Conservation (phyloP, 2,797 vertebrate genomes). For the Amblyopsis hoosieri region DNA sequence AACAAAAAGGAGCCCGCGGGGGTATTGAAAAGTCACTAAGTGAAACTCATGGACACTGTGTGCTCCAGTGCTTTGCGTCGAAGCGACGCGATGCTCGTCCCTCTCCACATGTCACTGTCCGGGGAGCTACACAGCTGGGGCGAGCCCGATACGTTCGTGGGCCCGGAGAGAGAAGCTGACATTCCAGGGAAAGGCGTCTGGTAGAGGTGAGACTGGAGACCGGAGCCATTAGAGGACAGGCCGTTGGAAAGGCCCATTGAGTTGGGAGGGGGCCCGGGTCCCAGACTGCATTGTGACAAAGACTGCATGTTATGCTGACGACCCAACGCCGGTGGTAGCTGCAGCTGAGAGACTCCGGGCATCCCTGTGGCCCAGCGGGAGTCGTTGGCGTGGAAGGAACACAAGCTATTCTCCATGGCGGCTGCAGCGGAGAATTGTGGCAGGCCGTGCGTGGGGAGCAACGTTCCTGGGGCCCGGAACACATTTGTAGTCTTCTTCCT, state of each 20-base stretch:
- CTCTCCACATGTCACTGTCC: constrained; percentile 99
- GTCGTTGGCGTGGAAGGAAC: constrained; percentile 97
- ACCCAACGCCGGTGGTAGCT: constrained; percentile 88
- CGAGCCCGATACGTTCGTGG: constrained; percentile 92
- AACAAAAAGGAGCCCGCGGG: constrained; percentile 39
- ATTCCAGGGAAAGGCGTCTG: constrained; percentile 95
- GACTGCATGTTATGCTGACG: constrained; percentile 95
- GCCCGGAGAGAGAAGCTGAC: constrained; percentile 93
- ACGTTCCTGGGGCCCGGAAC: constrained; percentile 91
- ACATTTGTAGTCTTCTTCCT: constrained; percentile 99
- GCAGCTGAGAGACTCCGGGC: constrained; percentile 93
- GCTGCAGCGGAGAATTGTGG: constrained; percentile 91
- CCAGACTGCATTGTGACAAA: constrained; percentile 95
- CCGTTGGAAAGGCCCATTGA: constrained; percentile 96
- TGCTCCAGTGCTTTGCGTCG: constrained; percentile 98
- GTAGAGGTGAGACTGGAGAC: constrained; percentile 97
- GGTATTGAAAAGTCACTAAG: constrained; percentile 81
- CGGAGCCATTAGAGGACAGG: constrained; percentile 90
- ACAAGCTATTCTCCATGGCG: constrained; percentile 96
- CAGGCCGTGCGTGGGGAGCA: constrained; percentile 91
- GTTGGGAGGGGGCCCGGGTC: constrained; percentile 88
- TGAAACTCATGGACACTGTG: constrained; percentile 99
- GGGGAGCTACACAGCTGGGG: constrained; percentile 97
- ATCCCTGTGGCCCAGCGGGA: constrained; percentile 95
- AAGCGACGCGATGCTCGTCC: constrained; percentile 97